Percentiles rank a stretch among this genome's conserved stretches.
These are phyloP conservation scores for Crematogaster levior DNA, from an alignment of 2,888 invertebrate genomes.

Conservation along the genomic window DNA sequence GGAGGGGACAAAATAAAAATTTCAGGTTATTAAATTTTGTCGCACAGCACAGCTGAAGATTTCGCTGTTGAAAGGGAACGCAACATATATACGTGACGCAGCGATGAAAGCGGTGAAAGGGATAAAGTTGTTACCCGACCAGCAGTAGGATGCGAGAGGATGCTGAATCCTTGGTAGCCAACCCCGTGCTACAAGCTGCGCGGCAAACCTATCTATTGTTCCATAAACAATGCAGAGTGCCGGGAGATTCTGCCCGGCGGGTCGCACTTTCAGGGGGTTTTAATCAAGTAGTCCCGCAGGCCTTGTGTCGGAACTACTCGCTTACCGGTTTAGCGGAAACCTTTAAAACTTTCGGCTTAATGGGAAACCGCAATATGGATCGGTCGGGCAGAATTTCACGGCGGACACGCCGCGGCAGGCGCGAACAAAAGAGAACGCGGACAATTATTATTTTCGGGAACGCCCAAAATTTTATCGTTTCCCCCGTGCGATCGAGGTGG, in stretches of 20 bases:
- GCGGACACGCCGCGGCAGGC: constrained; percentile 24
- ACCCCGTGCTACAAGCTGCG: constrained; percentile 52
- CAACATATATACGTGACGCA: constrained; percentile 16
- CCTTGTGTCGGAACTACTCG: constrained; percentile 61
- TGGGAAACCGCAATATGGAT: constrained; percentile 67
- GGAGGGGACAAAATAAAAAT: constrained; percentile 7
- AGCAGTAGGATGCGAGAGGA: constrained; percentile 42
- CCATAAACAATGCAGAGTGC: constrained; percentile 73
- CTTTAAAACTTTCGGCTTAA: constrained; percentile 73
- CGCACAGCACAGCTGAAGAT: constrained; percentile 21
- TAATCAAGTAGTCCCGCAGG: constrained; percentile 78
- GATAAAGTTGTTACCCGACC: constrained; percentile 58
- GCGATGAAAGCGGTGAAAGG: constrained; percentile 59
- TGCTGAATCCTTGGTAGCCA: constrained; percentile 65
- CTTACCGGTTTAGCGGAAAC: constrained; percentile 69
- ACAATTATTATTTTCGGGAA: constrained; percentile 59
- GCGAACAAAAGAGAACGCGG: constrained; percentile 40
- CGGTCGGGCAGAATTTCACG: constrained; percentile 56
- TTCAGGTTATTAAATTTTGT: constrained; percentile 24
- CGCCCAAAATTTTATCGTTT: constrained; percentile 22
- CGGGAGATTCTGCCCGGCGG: constrained; percentile 66
- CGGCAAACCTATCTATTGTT: constrained; percentile 74
- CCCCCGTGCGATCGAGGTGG: not conserved
- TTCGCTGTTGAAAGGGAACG: constrained; percentile 37
- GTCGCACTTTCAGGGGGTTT: constrained; percentile 72